Evolutionary conservation across 2,797 vertebrate species (phyloP).

Genomic region (Oreonectes daqikongensis): DNA sequence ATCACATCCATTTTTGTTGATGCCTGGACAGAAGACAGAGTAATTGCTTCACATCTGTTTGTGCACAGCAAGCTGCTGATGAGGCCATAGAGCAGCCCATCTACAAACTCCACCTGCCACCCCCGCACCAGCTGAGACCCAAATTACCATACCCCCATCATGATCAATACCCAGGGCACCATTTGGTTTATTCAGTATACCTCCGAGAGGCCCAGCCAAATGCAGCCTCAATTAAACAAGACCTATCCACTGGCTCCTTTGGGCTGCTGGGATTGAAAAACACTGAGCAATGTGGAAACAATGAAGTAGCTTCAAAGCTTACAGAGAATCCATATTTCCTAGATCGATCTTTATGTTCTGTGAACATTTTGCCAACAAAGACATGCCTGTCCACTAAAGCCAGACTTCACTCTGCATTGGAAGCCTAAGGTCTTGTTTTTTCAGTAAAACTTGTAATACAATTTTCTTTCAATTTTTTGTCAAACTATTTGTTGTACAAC

Average conservation of each 20-base stretch:
- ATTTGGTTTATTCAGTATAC: conserved; percentile 61
- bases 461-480: no score
- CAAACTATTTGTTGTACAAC: no score
- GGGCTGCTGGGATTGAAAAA: conserved; percentile 45
- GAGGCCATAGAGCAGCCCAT: conserved; percentile 71
- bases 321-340: conserved; percentile 29
- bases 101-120: conserved; percentile 77
- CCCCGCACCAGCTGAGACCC: conserved; percentile 74
- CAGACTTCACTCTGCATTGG: not conserved
- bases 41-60: conserved; percentile 72
- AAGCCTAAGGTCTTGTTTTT: not conserved
- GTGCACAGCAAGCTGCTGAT: conserved; percentile 71
- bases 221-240: conserved; percentile 58
- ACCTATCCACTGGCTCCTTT: conserved; percentile 48
- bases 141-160: conserved; percentile 66
- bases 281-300: conserved; percentile 43
- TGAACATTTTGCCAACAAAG: conserved; percentile 20
- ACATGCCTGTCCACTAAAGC: conserved; percentile 12
- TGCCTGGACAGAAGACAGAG: conserved; percentile 51
- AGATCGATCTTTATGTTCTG: conserved; percentile 7
- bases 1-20: conserved; percentile 24
- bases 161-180: conserved; percentile 60
- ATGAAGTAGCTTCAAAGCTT: conserved; percentile 39
- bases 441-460: no score
- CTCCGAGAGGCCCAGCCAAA: conserved; percentile 53